phyloP scores from a whole-genome alignment of 2,888 invertebrate species.

The Trachelus stipa region DNA sequence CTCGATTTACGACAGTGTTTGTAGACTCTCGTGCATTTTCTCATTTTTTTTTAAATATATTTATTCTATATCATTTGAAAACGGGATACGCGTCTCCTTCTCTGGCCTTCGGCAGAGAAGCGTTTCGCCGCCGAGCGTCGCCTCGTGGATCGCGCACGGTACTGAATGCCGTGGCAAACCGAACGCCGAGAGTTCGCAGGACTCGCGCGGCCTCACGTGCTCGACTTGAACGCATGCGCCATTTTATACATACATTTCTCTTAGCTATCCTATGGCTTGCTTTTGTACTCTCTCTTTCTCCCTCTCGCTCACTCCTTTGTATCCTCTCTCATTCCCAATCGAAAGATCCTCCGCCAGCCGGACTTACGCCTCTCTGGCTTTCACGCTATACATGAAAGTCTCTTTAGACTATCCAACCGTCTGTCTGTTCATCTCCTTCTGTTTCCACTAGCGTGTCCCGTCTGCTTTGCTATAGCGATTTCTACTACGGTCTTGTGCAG shows the following conservation, averaged over 20 bases:
- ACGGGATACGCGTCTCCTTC: not conserved
- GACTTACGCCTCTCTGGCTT: not conserved
- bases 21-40: not conserved
- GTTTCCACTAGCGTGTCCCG: not conserved
- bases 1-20: not conserved
- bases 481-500: not conserved
- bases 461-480: not conserved
- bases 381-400: not conserved
- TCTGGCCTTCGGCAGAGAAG: not conserved
- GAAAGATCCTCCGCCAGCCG: not conserved
- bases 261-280: not conserved
- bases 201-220: slow-evolving; percentile 60
- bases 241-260: not conserved
- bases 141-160: slow-evolving; percentile 61
- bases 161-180: slow-evolving; percentile 42
- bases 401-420: not conserved
- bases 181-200: not conserved
- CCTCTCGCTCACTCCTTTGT: not conserved
- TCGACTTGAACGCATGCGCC: slow-evolving; percentile 62
- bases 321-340: not conserved
- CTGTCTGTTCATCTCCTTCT: not conserved
- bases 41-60: not conserved
- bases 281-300: not conserved
- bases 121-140: slow-evolving; percentile 36
- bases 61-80: not conserved